Base-by-base conservation (phyloP, 2,888 invertebrate genomes). In the Melieria picta region DNA sequence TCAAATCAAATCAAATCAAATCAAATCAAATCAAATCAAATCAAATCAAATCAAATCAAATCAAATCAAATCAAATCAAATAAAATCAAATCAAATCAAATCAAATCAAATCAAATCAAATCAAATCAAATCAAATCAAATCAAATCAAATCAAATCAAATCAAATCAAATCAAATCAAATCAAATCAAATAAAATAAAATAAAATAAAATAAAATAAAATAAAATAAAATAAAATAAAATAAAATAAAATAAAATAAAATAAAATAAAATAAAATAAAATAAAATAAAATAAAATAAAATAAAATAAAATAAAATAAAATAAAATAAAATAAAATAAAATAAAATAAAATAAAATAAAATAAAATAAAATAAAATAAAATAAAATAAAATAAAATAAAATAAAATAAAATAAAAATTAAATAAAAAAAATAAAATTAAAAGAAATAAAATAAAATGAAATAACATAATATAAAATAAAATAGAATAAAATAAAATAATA, bases 191-290 rank as follows among this genome's bases (percentile, higher is more conserved):
- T n/a, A 55, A 55, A n/a, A 55, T n/a, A 55, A 55, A n/a, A 55
- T n/a, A 55, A 55, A n/a, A 55, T n/a, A 55, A 55, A n/a, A 55
- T n/a, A 55, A 55, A n/a, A 55, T n/a, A 9, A 55, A n/a, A 55
- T n/a, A 55, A 55, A n/a, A 55, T n/a, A 55, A 55, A n/a, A 55
- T n/a, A 43, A 60, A 13, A 30, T 13, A 30, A 60, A 13, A 60
- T 43, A 60, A 11, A 60, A 30, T 43, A 60, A 30, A 60, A 43
- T 60, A 42, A 42, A 60, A 30, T 42, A 60, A 16, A 60, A 60
- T 16, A 7, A 16, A 60, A 60, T 16, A 42, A 16, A 60, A 60
- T 16, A 60, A n/a, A 55, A 55, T n/a, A 55, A n/a, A 55, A 55
- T n/a, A 52, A 5, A 52, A 52, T n/a, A 52, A n/a, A 7, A 7